Evolutionary conservation across 1,140 invertebrate species (phyloP).

Genomic region (Cotesia typhae): DNA sequence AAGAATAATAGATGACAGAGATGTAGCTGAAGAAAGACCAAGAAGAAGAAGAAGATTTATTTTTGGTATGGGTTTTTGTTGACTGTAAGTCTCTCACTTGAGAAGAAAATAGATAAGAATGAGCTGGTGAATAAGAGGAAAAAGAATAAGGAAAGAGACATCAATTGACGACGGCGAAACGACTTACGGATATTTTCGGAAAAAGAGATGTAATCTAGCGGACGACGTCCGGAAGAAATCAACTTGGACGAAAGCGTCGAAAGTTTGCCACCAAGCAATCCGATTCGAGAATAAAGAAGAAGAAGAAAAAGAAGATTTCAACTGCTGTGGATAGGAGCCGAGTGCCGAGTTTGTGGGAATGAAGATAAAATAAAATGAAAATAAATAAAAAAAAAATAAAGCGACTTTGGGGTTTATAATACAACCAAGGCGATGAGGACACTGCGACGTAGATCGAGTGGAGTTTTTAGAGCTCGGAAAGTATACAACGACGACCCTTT

Average conservation of each 20-base stretch:
- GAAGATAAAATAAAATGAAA: background rate
- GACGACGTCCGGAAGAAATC: conserved; percentile 31
- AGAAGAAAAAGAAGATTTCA: conserved; percentile 11
- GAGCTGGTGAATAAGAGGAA: background rate
- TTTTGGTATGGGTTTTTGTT: too few relatives aligned
- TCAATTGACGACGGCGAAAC: conserved; percentile 31
- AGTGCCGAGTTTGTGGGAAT: background rate
- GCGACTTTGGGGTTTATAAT: background rate
- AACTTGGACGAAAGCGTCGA: conserved; percentile 27
- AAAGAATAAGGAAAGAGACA: conserved; percentile 10
- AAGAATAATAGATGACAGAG: too few relatives aligned
- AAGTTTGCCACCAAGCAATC: conserved; percentile 37
- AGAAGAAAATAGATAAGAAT: too few relatives aligned
- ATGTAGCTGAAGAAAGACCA: too few relatives aligned
- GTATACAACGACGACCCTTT: conserved; percentile 17
- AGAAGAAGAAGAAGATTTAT: too few relatives aligned
- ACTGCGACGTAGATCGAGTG: conserved; percentile 10
- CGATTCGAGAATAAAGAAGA: conserved; percentile 26
- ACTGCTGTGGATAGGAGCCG: conserved; percentile 5
- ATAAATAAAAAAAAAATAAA: background rate
- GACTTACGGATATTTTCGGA: conserved; percentile 27
- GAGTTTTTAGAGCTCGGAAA: conserved; percentile 13
- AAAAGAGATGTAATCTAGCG: conserved; percentile 33
- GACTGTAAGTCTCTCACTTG: too few relatives aligned
- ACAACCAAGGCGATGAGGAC: conserved; percentile 2